phyloP scores from a whole-genome alignment of 2,113 vertebrate genomes.

The Phycodurus eques region DNA sequence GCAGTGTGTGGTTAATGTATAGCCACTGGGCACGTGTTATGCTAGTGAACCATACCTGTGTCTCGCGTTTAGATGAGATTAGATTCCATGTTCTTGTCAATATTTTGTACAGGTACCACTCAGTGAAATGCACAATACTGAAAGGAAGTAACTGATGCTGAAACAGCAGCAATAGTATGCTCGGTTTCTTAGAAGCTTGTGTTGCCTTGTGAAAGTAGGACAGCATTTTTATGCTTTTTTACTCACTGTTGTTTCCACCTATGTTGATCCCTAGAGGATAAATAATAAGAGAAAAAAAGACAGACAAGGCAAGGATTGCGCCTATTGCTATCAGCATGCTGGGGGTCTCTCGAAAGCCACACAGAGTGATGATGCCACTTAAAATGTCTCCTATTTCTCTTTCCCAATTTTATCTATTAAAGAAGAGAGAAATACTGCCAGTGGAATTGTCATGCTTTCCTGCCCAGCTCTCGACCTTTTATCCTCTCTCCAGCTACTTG shows the following conservation, averaged over 20 bases:
- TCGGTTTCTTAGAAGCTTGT: constrained; percentile 58
- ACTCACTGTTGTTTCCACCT: constrained; percentile 82
- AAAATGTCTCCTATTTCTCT: constrained; percentile 38
- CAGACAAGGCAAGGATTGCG: constrained; percentile 80
- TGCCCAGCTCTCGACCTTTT: neutral
- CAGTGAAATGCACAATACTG: constrained; percentile 16
- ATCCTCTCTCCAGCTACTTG: constrained; percentile 2
- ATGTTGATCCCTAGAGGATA: constrained; percentile 81
- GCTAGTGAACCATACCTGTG: constrained; percentile 31
- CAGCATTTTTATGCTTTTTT: constrained; percentile 75
- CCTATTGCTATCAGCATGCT: constrained; percentile 80
- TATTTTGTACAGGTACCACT: neutral
- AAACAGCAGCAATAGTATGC: constrained; percentile 39
- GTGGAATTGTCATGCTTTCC: constrained; percentile 13
- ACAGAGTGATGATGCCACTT: constrained; percentile 77
- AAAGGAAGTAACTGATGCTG: constrained; percentile 39
- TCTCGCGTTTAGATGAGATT: constrained; percentile 17
- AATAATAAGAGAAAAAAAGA: constrained; percentile 57
- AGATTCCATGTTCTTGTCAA: neutral
- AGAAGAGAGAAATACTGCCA: constrained; percentile 4
- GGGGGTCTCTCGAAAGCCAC: constrained; percentile 79
- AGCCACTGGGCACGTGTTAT: constrained; percentile 46
- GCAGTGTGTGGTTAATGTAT: constrained; percentile 34
- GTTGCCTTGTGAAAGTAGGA: constrained; percentile 73
- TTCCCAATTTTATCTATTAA: constrained; percentile 20